A percentile compares a stretch with the other conserved stretches of the same genome.
phyloP scores from a whole-genome alignment of 2,797 vertebrate species.

The Epinephelus coioides region DNA sequence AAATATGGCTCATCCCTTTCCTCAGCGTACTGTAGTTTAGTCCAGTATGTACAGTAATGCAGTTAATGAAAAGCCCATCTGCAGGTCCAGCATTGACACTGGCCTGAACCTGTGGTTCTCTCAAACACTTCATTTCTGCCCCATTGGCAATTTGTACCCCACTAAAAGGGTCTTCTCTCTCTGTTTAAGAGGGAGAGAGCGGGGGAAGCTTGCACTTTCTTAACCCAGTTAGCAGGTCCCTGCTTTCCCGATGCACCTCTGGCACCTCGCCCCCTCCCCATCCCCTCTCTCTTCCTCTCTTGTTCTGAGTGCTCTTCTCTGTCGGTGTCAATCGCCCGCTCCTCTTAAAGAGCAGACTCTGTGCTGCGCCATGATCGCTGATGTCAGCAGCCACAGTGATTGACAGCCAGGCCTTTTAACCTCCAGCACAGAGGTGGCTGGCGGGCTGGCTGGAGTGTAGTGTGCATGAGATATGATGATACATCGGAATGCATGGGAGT shows the following conservation, averaged over 20 bases:
- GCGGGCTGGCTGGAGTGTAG: constrained; percentile 36
- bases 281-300: constrained; percentile 44
- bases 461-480: constrained; percentile 62
- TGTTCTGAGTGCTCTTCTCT: constrained; percentile 78
- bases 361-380: constrained; percentile 77
- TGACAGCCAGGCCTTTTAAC: constrained; percentile 85
- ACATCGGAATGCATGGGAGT: constrained; percentile 48
- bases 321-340: constrained; percentile 78
- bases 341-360: constrained; percentile 75
- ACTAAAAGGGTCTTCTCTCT: constrained; percentile 78
- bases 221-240: constrained; percentile 84
- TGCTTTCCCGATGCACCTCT: constrained; percentile 74
- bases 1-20: constrained; percentile 34
- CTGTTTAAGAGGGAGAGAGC: neutral
- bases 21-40: constrained; percentile 33
- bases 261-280: constrained; percentile 36
- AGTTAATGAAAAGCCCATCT: constrained; percentile 82
- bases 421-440: constrained; percentile 66
- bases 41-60: constrained; percentile 44
- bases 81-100: constrained; percentile 66
- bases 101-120: constrained; percentile 66
- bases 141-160: constrained; percentile 80
- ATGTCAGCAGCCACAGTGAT: constrained; percentile 85
- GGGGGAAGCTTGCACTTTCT: constrained; percentile 68
- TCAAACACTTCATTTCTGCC: constrained; percentile 80